A percentile compares a stretch with the other conserved stretches of the same genome.
These are phyloP conservation scores for Ellobius talpinus DNA, from an alignment of 2,113 vertebrate species.

Conservation along the genomic window DNA sequence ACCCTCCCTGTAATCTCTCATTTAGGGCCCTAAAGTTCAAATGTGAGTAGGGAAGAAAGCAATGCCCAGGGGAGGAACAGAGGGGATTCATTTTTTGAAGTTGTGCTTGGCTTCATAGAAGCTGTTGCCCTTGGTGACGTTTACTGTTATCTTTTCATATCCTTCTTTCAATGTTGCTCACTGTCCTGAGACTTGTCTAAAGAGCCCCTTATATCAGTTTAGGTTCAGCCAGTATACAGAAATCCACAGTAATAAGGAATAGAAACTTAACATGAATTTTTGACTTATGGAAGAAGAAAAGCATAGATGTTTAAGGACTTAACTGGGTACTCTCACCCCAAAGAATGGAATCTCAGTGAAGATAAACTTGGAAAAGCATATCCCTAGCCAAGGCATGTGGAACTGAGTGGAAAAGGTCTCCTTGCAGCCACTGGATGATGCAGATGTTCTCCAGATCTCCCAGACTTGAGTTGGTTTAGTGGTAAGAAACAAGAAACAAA, in stretches of 20 bases:
- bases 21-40: neutral
- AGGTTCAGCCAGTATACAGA: slow-evolving; percentile 10
- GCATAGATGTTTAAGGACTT: neutral
- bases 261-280: neutral
- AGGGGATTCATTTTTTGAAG: neutral
- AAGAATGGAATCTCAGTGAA: neutral
- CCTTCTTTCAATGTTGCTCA: neutral
- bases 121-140: neutral
- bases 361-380: neutral
- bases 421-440: neutral
- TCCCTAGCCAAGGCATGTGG: neutral
- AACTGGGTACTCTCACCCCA: neutral
- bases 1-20: neutral
- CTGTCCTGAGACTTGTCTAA: neutral
- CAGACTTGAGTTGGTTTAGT: neutral
- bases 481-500: neutral
- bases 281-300: neutral
- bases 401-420: neutral
- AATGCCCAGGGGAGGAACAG: neutral
- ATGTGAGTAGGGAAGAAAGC: neutral
- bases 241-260: neutral
- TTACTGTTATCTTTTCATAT: neutral
- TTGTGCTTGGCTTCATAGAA: neutral
- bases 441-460: neutral
- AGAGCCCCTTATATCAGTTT: neutral